These are phyloP conservation scores for Leptopilina clavipes DNA, from an alignment of 1,140 invertebrate species.

Conservation along the genomic window DNA sequence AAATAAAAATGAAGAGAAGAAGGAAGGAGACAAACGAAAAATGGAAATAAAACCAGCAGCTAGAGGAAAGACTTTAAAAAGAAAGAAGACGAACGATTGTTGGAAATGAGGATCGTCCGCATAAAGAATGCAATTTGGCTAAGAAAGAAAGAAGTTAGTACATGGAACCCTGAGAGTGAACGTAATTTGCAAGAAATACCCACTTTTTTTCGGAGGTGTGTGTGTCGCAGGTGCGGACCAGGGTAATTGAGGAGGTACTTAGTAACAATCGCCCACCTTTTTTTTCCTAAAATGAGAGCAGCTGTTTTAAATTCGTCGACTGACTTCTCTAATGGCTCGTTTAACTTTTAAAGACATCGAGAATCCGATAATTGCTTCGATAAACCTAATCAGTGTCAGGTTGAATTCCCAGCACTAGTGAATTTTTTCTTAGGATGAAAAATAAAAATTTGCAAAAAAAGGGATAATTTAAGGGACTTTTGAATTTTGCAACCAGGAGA, in stretches of 20 bases:
- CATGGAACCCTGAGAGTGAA: not conserved
- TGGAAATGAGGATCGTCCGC: not conserved
- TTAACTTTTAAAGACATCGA: conserved; percentile 23
- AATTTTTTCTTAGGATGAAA: not conserved
- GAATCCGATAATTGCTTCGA: conserved; percentile 20
- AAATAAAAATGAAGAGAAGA: not conserved
- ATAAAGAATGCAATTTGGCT: conserved; percentile 29
- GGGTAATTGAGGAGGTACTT: conserved; percentile 26
- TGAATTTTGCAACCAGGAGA: too few species aligned
- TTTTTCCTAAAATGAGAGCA: not conserved
- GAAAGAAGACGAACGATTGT: conserved; percentile 23
- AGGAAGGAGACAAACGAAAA: not conserved
- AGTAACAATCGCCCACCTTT: conserved; percentile 22
- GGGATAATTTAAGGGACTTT: too few species aligned
- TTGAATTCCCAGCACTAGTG: not conserved
- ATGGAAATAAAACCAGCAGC: not conserved
- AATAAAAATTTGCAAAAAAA: too few species aligned
- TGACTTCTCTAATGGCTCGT: conserved; percentile 2
- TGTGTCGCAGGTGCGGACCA: conserved; percentile 26
- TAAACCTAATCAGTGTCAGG: not conserved
- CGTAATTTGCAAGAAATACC: conserved; percentile 29
- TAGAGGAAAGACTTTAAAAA: not conserved
- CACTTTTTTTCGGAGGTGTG: not conserved
- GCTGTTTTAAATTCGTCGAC: conserved; percentile 31
- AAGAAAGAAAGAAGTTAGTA: conserved; percentile 21